phyloP scores from a whole-genome alignment of 2,888 invertebrate species.

The Nematopogon swammerdamellus region DNA sequence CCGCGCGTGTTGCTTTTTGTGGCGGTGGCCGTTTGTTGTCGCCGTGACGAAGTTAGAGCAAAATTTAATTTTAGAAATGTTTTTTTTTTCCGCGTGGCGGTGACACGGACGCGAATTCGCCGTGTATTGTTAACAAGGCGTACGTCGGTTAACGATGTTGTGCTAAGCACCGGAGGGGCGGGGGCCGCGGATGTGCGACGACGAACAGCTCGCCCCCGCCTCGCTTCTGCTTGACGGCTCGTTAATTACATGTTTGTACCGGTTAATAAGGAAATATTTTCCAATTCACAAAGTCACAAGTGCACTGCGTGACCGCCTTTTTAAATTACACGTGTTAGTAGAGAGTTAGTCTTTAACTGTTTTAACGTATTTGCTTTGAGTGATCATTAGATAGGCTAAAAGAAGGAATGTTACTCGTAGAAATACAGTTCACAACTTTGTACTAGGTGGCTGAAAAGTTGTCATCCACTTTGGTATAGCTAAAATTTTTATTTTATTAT shows the following conservation, averaged over 20 bases:
- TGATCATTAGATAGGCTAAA: too few species aligned
- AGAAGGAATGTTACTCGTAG: too few species aligned
- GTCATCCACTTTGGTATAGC: too few species aligned
- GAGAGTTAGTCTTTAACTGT: too few species aligned
- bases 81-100: constrained; percentile 24
- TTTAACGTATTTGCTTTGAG: too few species aligned
- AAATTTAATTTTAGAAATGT: constrained; percentile 46
- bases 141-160: constrained; percentile 31
- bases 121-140: constrained; percentile 1
- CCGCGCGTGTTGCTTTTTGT: constrained; percentile 37
- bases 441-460: too few species aligned
- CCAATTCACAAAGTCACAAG: background rate
- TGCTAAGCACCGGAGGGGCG: constrained; percentile 14
- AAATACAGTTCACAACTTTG: too few species aligned
- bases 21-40: constrained; percentile 26
- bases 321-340: too few species aligned
- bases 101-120: constrained; percentile 11
- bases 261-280: background rate
- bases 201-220: constrained; percentile 3
- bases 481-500: too few species aligned
- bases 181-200: background rate
- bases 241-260: background rate
- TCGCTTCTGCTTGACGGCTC: background rate
- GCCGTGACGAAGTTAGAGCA: constrained; percentile 42
- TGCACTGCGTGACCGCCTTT: background rate